Evolutionary conservation across 1,140 invertebrate species (phyloP).

Genomic region (Colletes latitarsis): DNA sequence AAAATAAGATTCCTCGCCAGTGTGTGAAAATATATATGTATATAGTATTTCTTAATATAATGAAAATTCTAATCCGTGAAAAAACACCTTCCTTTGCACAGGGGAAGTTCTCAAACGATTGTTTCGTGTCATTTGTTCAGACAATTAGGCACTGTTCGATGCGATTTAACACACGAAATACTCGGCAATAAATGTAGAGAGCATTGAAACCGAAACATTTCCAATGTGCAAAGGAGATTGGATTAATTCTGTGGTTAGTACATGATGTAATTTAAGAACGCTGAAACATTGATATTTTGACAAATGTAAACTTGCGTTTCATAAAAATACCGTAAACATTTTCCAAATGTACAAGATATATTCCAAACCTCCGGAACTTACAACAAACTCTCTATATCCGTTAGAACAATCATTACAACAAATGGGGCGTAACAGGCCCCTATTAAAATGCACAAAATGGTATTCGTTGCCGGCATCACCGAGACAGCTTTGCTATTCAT

Average conservation of each 20-base stretch:
- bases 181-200: background rate
- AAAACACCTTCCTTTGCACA: slow-evolving; percentile 40
- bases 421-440: slow-evolving; percentile 22
- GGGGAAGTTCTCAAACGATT: slow-evolving; percentile 31
- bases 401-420: slow-evolving; percentile 60
- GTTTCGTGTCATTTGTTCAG: background rate
- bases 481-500: slow-evolving; percentile 30
- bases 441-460: slow-evolving; percentile 47
- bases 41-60: slow-evolving; percentile 45
- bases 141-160: slow-evolving; percentile 13
- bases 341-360: slow-evolving; percentile 36
- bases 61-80: slow-evolving; percentile 44
- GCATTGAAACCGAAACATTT: background rate
- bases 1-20: slow-evolving; percentile 66
- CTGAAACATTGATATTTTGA: slow-evolving; percentile 40
- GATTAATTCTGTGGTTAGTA: slow-evolving; percentile 53
- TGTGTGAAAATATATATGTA: slow-evolving; percentile 65
- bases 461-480: slow-evolving; percentile 13
- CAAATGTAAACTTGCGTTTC: slow-evolving; percentile 29
- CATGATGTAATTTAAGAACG: slow-evolving; percentile 36
- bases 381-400: slow-evolving; percentile 46
- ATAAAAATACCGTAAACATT: slow-evolving; percentile 43
- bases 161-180: background rate
- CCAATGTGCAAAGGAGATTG: slow-evolving; percentile 45
- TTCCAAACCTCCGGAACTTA: slow-evolving; percentile 35